Conservation (phyloP, 2,797 vertebrate species). For the Coendou prehensilis region DNA sequence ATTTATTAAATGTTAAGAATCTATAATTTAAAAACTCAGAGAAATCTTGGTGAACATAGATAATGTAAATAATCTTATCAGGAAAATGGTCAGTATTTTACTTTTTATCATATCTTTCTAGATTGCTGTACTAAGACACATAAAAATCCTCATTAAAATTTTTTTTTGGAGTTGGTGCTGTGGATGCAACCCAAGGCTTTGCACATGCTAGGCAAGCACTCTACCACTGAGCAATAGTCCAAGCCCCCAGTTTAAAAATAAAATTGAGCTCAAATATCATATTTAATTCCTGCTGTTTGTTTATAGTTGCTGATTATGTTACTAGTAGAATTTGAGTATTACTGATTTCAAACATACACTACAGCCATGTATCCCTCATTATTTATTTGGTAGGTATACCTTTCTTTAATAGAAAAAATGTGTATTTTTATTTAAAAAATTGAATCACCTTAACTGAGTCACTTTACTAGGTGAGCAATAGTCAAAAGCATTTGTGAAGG, state of each 20-base stretch:
- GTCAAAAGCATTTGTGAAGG: neutral
- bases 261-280: neutral
- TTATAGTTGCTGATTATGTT: neutral
- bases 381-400: neutral
- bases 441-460: neutral
- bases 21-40: neutral
- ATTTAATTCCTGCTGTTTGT: neutral
- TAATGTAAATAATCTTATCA: neutral
- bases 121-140: neutral
- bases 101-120: conserved; percentile 13
- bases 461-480: neutral
- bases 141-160: neutral
- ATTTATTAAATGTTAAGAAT: neutral
- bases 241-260: neutral
- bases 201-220: neutral
- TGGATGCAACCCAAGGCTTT: neutral
- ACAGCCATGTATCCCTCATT: neutral
- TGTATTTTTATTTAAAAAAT: conserved; percentile 42
- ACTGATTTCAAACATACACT: neutral
- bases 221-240: neutral
- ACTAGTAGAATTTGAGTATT: neutral
- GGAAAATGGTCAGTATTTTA: neutral
- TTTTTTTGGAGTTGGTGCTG: neutral
- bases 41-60: neutral
- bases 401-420: neutral